These are phyloP conservation scores for Drosophila phalerata DNA, from an alignment of 2,888 invertebrate genomes.

Conservation along the genomic window DNA sequence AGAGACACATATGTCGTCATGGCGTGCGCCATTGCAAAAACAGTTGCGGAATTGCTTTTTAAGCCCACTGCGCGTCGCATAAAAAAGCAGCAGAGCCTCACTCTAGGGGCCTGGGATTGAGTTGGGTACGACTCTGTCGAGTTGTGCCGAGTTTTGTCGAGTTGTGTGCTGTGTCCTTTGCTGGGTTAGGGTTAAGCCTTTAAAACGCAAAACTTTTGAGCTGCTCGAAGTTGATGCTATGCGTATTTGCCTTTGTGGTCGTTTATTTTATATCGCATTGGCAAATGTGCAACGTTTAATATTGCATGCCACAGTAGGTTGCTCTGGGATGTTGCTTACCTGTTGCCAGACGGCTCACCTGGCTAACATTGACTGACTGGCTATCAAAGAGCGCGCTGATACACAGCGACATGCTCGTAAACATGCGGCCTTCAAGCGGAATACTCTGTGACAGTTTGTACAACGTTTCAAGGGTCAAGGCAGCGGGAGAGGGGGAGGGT, in stretches of 20 bases:
- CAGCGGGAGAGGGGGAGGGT: not conserved
- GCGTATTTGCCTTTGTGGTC: constrained; percentile 75
- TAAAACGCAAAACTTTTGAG: constrained; percentile 79
- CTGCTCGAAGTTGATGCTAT: constrained; percentile 73
- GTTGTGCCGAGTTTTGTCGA: not conserved
- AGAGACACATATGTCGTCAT: constrained; percentile 43
- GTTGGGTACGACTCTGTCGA: constrained; percentile 32
- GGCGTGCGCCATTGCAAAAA: constrained; percentile 68
- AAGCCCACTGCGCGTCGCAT: constrained; percentile 76
- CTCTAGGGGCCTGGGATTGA: constrained; percentile 68
- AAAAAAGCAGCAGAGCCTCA: constrained; percentile 69
- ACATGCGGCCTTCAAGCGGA: constrained; percentile 55
- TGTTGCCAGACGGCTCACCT: constrained; percentile 40
- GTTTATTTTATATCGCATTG: constrained; percentile 13
- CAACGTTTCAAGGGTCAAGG: not conserved
- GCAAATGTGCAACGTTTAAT: constrained; percentile 25
- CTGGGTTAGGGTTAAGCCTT: constrained; percentile 68
- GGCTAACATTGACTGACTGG: constrained; percentile 8
- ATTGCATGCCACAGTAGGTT: constrained; percentile 27
- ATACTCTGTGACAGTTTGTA: constrained; percentile 2
- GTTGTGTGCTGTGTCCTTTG: constrained; percentile 21
- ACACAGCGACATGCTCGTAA: constrained; percentile 30
- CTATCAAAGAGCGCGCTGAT: constrained; percentile 24
- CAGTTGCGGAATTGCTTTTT: constrained; percentile 80
- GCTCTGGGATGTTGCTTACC: constrained; percentile 14